Conservation (phyloP, 2,113 vertebrate species). For the Tachycineta bicolor region DNA sequence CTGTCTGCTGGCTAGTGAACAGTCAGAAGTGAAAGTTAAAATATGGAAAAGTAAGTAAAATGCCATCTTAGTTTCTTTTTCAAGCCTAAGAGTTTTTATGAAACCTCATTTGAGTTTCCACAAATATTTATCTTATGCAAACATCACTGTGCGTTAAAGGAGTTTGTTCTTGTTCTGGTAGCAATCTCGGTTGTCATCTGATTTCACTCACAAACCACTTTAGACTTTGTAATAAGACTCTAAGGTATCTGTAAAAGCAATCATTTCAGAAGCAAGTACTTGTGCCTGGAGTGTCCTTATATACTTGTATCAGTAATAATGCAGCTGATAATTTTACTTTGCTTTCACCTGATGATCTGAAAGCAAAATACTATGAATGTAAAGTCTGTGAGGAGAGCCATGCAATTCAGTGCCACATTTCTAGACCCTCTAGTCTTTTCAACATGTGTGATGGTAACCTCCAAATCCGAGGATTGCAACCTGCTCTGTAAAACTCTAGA, state of each 20-base stretch:
- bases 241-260: constrained; percentile 31
- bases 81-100: neutral
- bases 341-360: neutral
- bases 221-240: neutral
- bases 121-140: constrained; percentile 36
- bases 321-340: neutral
- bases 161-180: constrained; percentile 35
- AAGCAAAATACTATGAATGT: neutral
- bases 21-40: neutral
- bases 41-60: constrained; percentile 10
- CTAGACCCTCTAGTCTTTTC: neutral
- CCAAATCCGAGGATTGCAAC: neutral
- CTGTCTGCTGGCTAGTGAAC: neutral
- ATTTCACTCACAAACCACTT: constrained; percentile 40
- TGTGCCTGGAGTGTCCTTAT: neutral
- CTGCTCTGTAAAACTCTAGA: neutral
- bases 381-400: neutral
- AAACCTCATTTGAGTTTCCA: constrained; percentile 4
- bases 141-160: constrained; percentile 11
- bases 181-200: constrained; percentile 2
- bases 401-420: neutral
- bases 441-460: neutral
- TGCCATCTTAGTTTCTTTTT: neutral
- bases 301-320: neutral
- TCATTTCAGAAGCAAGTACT: constrained; percentile 13